Evolutionary conservation across 2,797 vertebrate species (phyloP), one percentile per base, ranked within the genome.

Genomic region (Sebastes dallii): DNA sequence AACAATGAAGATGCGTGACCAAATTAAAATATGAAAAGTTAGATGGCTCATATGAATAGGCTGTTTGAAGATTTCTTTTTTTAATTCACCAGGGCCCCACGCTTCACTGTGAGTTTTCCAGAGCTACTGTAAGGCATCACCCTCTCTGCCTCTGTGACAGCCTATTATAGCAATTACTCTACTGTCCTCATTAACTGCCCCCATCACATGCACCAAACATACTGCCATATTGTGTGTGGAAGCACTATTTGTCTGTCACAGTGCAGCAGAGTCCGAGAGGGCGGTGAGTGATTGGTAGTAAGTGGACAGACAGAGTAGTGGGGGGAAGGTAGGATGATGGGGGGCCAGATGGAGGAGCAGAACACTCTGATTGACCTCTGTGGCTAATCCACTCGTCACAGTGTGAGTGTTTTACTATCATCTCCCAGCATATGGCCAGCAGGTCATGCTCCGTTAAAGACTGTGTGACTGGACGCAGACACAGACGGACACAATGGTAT

Each of bases 361-460:
- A 84, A 78, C 61, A 86, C 82, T 88, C 90, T 78, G 72, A 84
- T 87, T 90, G 90, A 91, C 81, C 89, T 86, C 74, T 84, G 30
- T 54, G 83, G 68, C 54, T 93, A 92, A 94, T 93, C 92, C 68
- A 72, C 89, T 92, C 77, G 71, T 55, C 77, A 68, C 69, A 67
- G 75, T 61, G 73, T 70, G 74, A 70, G 78, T 78, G 74, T 77
- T 80, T 64, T 24, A 24, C 39, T 66, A 42, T 69, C 54, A 42
- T 76, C 77, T 87, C n/a, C 75, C 55, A 69, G 84, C 79, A 78
- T 75, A 74, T 73, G 83, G 81, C n/a, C 78, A 36, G 79, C 34
- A 75, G 67, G 60, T 77, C 70, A 36, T 30, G 32, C 55, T 75
- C 29, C 58, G 24, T 22, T 72, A 60, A 60, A 30, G 29, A 60